These are phyloP conservation scores for Cyprinella venusta DNA, from an alignment of 2,797 vertebrate species.

Conservation along the genomic window DNA sequence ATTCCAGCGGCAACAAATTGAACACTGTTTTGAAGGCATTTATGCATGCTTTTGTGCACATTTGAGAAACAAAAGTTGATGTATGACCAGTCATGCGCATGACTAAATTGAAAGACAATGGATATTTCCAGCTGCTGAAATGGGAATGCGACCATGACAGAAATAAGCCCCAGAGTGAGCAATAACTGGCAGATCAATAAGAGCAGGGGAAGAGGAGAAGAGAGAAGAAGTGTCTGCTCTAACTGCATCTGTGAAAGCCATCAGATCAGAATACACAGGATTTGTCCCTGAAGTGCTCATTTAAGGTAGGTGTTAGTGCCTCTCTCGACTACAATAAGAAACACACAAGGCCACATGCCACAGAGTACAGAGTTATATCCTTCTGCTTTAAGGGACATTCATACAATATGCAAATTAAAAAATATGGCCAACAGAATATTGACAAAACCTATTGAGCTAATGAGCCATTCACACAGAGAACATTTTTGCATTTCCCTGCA, in stretches of 20 bases:
- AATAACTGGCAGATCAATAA: constrained; percentile 65
- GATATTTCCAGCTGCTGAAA: constrained; percentile 35
- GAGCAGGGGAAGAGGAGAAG: constrained; percentile 49
- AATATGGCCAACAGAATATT: not conserved
- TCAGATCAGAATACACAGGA: constrained; percentile 42
- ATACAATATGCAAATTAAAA: not conserved
- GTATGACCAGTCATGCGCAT: not conserved
- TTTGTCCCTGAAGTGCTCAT: constrained; percentile 30
- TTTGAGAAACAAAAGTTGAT: not conserved
- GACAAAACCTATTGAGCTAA: not conserved
- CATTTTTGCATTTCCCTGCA: not conserved
- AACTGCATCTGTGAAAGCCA: constrained; percentile 46
- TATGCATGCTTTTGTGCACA: not conserved
- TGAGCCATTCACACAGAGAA: not conserved
- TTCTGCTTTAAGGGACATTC: not conserved
- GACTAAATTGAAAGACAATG: constrained; percentile 12
- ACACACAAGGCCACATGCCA: constrained; percentile 19
- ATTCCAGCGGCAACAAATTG: too few relatives aligned
- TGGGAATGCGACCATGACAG: constrained; percentile 50
- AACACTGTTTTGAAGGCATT: not conserved
- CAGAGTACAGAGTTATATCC: not conserved
- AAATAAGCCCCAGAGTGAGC: constrained; percentile 56
- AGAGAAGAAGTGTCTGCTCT: constrained; percentile 25
- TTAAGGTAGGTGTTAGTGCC: constrained; percentile 30
- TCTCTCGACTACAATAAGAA: constrained; percentile 30